Conservation (phyloP, 2,113 vertebrate genomes). For the Sigmodon hispidus region DNA sequence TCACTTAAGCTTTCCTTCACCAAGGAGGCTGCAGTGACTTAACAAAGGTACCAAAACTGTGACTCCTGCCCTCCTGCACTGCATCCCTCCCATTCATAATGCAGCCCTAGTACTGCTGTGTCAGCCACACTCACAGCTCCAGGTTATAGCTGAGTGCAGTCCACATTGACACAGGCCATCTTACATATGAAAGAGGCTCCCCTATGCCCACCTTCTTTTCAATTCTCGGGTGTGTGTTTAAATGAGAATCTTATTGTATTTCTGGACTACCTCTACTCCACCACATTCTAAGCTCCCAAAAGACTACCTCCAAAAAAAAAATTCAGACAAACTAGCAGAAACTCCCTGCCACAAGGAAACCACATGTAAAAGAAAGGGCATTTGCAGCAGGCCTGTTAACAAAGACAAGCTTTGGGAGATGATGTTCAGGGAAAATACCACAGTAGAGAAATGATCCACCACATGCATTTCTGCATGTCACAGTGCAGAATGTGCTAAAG, state of each 20-base stretch:
- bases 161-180: background rate
- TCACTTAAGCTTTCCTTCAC: no score
- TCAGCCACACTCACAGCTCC: background rate
- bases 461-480: background rate
- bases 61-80: background rate
- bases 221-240: background rate
- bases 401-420: background rate
- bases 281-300: background rate
- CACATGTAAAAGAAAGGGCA: background rate
- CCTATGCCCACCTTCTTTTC: background rate
- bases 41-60: background rate
- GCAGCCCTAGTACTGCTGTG: background rate
- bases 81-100: background rate
- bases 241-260: background rate
- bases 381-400: background rate
- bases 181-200: background rate
- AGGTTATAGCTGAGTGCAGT: fast-evolving
- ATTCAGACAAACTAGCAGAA: background rate
- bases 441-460: background rate
- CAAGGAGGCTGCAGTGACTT: background rate
- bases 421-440: background rate
- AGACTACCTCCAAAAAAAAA: background rate
- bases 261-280: background rate
- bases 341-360: background rate
- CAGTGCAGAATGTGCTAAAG: no score